Evolutionary conservation across 2,113 vertebrate genomes (phyloP).

Genomic region (Platichthys stellatus): DNA sequence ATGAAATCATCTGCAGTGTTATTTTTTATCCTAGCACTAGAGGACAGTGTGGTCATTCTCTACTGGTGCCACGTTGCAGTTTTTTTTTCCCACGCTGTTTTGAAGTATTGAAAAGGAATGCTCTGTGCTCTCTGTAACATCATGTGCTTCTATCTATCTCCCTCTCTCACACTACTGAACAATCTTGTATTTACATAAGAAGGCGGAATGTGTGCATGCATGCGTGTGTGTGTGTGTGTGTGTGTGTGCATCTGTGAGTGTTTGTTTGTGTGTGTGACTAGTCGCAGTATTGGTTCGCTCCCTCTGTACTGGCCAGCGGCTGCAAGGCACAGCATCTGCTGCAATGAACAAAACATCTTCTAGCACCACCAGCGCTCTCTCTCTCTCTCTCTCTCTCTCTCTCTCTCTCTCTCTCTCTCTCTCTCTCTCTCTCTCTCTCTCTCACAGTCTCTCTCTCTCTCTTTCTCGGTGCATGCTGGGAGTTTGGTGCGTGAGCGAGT

Average conservation of each 20-base stretch:
- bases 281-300: constrained; percentile 34
- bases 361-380: constrained; percentile 17
- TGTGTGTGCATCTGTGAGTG: constrained; percentile 1
- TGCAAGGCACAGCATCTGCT: constrained; percentile 41
- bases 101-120: constrained; percentile 53
- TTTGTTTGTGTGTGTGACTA: constrained; percentile 1
- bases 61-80: neutral
- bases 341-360: constrained; percentile 46
- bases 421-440: neutral
- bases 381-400: neutral
- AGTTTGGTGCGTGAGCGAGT: too few species aligned
- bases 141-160: constrained; percentile 53
- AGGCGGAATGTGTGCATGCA: constrained; percentile 24
- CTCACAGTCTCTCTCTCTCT: neutral
- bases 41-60: constrained; percentile 56
- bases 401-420: neutral
- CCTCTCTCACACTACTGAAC: constrained; percentile 51
- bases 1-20: constrained; percentile 38
- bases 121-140: constrained; percentile 49
- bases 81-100: neutral
- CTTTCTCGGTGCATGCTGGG: too few species aligned
- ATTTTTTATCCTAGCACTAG: constrained; percentile 14
- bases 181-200: constrained; percentile 67
- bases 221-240: constrained; percentile 8
- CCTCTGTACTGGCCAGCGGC: constrained; percentile 37